Percentiles rank a stretch among this genome's conserved stretches.
Conservation (phyloP, 2,113 vertebrate species). For the Oenanthe oenanthe region DNA sequence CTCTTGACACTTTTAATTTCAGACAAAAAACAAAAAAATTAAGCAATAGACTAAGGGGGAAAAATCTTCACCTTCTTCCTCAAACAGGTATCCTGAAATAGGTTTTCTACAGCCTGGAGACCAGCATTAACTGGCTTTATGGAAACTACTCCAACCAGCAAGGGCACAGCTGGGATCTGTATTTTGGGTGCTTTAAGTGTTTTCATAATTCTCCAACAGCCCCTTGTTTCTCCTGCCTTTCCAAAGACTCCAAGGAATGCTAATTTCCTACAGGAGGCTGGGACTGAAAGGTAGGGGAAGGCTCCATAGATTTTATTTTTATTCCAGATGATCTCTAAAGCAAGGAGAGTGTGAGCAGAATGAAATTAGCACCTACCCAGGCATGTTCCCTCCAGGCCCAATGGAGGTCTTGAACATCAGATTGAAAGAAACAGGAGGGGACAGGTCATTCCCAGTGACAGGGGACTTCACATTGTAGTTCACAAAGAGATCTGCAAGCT, state of each 20-base stretch:
- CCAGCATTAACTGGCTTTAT: not conserved
- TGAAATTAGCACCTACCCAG: slow-evolving; percentile 80
- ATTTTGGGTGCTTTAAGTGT: not conserved
- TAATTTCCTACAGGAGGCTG: not conserved
- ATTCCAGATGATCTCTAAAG: not conserved
- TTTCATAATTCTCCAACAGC: not conserved
- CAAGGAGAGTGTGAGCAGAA: not conserved
- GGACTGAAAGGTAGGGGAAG: not conserved
- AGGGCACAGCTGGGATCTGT: not conserved
- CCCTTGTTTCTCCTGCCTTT: not conserved
- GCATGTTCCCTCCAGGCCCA: slow-evolving; percentile 95
- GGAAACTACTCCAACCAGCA: not conserved
- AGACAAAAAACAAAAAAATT: not conserved
- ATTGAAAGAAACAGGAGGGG: slow-evolving; percentile 93
- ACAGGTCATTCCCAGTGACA: slow-evolving; percentile 92
- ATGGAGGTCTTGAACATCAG: slow-evolving; percentile 99
- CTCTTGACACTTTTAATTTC: not conserved
- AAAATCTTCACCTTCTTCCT: not conserved
- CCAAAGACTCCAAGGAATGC: not conserved
- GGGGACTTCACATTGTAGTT: slow-evolving; percentile 96
- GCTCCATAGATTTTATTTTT: not conserved
- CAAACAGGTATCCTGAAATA: not conserved
- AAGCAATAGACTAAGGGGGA: not conserved
- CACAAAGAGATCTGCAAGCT: slow-evolving; percentile 91
- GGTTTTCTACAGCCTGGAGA: not conserved